Conservation (phyloP, 2,888 invertebrate genomes). For the Ichneumoninae sp. region DNA sequence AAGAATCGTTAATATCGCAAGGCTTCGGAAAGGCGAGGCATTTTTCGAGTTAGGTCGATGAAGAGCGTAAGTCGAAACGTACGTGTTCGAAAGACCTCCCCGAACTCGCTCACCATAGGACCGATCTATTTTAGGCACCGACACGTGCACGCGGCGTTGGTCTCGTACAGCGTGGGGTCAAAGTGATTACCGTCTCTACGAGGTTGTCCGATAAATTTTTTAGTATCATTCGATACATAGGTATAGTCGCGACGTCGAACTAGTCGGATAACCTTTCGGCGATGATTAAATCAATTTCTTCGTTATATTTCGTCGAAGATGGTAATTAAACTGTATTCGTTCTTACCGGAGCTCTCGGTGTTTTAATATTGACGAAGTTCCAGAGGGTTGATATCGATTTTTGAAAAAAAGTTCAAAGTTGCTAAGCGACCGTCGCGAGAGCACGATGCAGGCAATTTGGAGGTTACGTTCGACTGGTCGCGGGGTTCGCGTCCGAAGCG, state of each 20-base stretch:
- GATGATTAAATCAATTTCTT: not conserved
- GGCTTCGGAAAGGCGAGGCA: conserved; percentile 11
- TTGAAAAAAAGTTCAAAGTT: not conserved
- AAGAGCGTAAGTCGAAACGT: conserved; percentile 4
- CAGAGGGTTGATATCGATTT: not conserved
- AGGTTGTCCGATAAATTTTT: not conserved
- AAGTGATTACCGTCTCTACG: not conserved
- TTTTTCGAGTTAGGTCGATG: conserved; percentile 16
- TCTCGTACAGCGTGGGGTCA: not conserved
- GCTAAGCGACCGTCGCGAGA: not conserved
- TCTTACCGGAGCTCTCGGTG: not conserved
- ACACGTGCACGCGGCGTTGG: conserved; percentile 56
- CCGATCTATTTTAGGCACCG: conserved; percentile 57
- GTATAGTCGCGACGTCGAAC: not conserved
- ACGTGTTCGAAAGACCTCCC: conserved; percentile 47
- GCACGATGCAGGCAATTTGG: conserved; percentile 26
- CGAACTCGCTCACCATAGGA: conserved; percentile 48
- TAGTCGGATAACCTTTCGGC: not conserved
- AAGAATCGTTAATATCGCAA: conserved; percentile 29
- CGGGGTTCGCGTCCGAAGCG: conserved; percentile 53
- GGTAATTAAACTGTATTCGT: not conserved
- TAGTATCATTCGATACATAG: not conserved
- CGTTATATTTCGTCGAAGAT: not conserved
- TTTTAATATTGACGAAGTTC: not conserved
- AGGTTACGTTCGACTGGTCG: conserved; percentile 55